Evolutionary conservation across 2,888 invertebrate species (phyloP), one percentile per base, ranked within the genome.

Genomic region (Sinelater perroti): DNA sequence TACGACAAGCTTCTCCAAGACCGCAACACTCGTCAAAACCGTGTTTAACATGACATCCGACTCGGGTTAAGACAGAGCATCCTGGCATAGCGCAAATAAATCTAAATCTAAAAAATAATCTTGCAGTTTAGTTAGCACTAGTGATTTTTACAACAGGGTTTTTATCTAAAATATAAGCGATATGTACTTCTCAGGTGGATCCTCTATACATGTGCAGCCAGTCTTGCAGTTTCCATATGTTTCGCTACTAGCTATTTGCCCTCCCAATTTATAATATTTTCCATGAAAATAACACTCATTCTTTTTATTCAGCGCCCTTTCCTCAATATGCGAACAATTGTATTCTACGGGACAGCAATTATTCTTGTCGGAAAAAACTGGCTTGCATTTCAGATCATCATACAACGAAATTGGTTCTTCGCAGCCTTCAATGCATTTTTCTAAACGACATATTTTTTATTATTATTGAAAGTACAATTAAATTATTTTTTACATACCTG

Each of bases 11-110:
- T 16, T 60, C 33, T n/a, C 64, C 64, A 10, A 17, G 45, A 11
- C 58, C 21, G 35, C 65, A 65, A 28, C 65, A 60, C 42, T 60
- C 21, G 10, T 42, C 35, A 26, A 60, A 14, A 4, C 47, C 35
- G 20, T 60, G 57, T 33, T 45, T 56, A 1, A 24, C 33, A 14
- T 16, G 13, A 47, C 56, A 52, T 3, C 20, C 30, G 4, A 36
- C n/a, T 24, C 11, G 3, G 45, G 60, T 26, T n/a, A 14, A 11
- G 10, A 3, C 64, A 8, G 64, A 64, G 40, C 66, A 71, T 16
- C 70, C 69, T 17, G 70, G 40, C 7, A 64, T 45, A 4, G 68
- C 69, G 55, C 71, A 71, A 1, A 16, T 50, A 40, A 70, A 67
- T 11, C 36, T 47, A 8, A 56, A 5, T 1, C 51, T 57, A 24